Evolutionary conservation across 1,140 invertebrate species (phyloP).

Genomic region (Conus betulinus): DNA sequence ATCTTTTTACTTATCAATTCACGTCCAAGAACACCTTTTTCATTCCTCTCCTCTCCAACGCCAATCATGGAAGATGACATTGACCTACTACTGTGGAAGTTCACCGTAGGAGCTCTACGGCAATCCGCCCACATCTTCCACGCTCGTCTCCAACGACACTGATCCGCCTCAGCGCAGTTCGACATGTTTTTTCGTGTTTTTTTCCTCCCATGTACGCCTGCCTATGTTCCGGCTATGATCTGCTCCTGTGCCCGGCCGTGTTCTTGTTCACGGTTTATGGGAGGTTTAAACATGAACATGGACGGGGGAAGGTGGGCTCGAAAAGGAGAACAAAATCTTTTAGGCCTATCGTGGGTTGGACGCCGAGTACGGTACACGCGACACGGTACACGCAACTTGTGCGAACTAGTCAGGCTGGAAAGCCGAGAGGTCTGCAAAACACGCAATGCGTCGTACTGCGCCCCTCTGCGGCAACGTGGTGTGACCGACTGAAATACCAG

Average conservation of each 20-base stretch:
- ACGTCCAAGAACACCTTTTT: no score
- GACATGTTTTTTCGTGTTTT: background rate
- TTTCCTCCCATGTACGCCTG: background rate
- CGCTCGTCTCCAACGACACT: background rate
- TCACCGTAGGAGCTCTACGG: background rate
- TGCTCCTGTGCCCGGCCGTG: background rate
- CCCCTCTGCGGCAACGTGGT: constrained; percentile 1
- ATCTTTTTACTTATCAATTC: no score
- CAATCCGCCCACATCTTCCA: background rate
- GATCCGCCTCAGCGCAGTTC: background rate
- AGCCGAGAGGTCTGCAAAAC: background rate
- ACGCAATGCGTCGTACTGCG: background rate
- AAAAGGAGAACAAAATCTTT: background rate
- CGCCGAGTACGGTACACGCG: background rate
- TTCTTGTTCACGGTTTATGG: background rate
- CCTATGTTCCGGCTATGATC: background rate
- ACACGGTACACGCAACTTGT: constrained; percentile 25
- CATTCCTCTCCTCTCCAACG: background rate
- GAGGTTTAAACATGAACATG: background rate
- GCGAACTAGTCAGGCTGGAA: constrained; percentile 22
- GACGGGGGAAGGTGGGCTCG: background rate
- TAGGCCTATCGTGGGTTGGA: background rate
- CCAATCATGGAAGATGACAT: background rate
- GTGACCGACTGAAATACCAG: background rate
- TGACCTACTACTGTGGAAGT: background rate